Conservation (phyloP, 2,797 vertebrate species). For the Pipistrellus nathusii region DNA sequence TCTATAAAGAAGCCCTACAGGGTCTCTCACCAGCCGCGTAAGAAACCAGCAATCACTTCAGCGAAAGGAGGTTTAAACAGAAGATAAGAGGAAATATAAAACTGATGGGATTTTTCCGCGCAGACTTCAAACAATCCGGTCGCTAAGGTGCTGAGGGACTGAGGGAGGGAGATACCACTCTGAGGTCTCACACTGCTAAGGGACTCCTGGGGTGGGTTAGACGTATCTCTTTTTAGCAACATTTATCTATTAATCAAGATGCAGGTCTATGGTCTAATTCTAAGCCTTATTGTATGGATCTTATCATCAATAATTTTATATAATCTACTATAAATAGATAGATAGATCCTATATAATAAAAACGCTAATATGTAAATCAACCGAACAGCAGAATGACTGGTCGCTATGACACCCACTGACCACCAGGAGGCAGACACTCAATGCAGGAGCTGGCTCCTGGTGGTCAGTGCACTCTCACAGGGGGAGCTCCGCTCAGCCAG, state of each 20-base stretch:
- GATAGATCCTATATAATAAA: too few species aligned
- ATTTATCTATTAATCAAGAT: slow-evolving; percentile 42
- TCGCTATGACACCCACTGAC: too few species aligned
- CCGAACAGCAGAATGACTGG: accelerated
- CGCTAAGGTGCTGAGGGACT: too few species aligned
- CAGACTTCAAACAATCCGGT: not conserved
- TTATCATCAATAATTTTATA: not conserved
- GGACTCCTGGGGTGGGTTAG: not conserved
- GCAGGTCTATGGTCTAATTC: slow-evolving; percentile 7
- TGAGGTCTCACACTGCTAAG: not conserved
- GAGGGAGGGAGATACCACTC: not conserved
- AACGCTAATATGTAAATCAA: too few species aligned
- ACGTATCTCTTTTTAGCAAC: not conserved
- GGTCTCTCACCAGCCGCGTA: not conserved
- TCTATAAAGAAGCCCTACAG: slow-evolving; percentile 28
- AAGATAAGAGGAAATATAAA: slow-evolving; percentile 31
- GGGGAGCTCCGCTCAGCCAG: too few species aligned
- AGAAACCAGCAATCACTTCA: not conserved
- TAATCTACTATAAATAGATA: not conserved
- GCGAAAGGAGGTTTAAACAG: not conserved
- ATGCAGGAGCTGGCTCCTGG: too few species aligned
- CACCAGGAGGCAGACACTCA: too few species aligned
- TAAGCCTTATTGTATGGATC: not conserved
- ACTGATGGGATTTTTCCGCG: not conserved
- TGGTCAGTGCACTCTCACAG: too few species aligned